These are phyloP conservation scores for Nyctibius bracteatus DNA, from an alignment of 2,113 vertebrate species.

Conservation along the genomic window DNA sequence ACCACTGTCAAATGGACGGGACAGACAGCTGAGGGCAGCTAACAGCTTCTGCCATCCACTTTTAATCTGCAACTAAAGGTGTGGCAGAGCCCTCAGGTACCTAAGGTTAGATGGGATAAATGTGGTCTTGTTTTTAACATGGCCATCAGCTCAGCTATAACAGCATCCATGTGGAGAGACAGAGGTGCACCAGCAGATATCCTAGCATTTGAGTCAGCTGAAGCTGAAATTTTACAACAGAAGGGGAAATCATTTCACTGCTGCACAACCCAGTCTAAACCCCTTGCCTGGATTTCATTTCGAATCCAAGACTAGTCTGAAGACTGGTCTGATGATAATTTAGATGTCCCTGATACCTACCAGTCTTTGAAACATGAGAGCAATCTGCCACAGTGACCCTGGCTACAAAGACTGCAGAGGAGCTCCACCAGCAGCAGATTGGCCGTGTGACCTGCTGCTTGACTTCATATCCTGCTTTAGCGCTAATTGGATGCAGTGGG, in stretches of 20 bases:
- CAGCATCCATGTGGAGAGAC: rapidly evolving
- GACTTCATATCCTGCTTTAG: background rate
- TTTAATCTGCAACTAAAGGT: background rate
- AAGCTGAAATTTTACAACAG: background rate
- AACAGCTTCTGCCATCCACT: background rate
- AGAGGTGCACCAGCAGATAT: background rate
- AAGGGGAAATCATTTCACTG: rapidly evolving
- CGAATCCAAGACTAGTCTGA: background rate
- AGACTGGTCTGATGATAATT: background rate
- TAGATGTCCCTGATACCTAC: no score
- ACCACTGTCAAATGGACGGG: background rate
- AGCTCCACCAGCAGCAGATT: background rate
- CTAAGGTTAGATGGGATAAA: background rate
- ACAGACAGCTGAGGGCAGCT: background rate
- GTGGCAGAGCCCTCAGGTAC: background rate
- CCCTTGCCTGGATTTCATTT: background rate
- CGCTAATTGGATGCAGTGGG: background rate
- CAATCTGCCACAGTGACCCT: background rate
- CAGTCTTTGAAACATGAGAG: background rate
- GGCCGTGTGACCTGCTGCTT: rapidly evolving
- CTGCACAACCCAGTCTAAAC: background rate
- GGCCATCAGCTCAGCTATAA: background rate
- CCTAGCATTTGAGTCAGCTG: background rate
- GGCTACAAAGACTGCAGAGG: background rate
- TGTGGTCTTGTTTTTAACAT: background rate